Evolutionary conservation across 2,888 invertebrate genomes (phyloP), one percentile per base, ranked within the genome.

Genomic region (Athetis lepigone): DNA sequence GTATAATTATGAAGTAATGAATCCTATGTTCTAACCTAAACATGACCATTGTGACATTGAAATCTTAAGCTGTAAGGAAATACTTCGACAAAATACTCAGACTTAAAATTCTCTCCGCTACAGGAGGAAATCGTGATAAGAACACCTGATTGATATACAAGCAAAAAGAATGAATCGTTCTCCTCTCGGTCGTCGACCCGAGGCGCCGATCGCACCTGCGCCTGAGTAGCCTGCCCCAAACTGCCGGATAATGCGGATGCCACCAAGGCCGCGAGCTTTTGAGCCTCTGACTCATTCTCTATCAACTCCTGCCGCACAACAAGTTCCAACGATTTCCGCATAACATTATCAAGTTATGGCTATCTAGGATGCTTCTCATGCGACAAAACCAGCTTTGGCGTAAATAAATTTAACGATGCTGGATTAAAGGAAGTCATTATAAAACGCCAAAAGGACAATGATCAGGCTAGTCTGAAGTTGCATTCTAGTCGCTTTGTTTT

Each of bases 131-230:
- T 46, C 45, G 36, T 46, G 59, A 46, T 70, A 60, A 63, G 59
- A 76, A 47, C 49, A 65, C 69, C 74, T 79, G 79, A 79, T 80
- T 80, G 58, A 78, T 79, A 67, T 71, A 77, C 68, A 70, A 70
- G 68, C 55, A 70, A 73, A 75, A 76, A 79, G 81, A 87, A 83
- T 85, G 83, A 87, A 88, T 86, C 76, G 78, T 82, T 81, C 62
- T 82, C 78, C 79, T 84, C 77, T 40, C 79, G 90, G 88, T 89
- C 91, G 85, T 83, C 82, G 91, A 92, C 90, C 88, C 82, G 67
- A 75, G 85, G 82, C 88, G 88, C 85, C 85, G 77, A 79, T 76
- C 86, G 85, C 92, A 92, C 92, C 92, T 92, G 93, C 90, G 87
- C 84, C 76, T 85, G 86, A 84, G 85, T 84, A 83, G 70, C 64